Percentiles rank a stretch among this genome's conserved stretches.
These are phyloP conservation scores for Temnothorax rugatulus DNA, from an alignment of 2,888 invertebrate species.

Conservation along the genomic window DNA sequence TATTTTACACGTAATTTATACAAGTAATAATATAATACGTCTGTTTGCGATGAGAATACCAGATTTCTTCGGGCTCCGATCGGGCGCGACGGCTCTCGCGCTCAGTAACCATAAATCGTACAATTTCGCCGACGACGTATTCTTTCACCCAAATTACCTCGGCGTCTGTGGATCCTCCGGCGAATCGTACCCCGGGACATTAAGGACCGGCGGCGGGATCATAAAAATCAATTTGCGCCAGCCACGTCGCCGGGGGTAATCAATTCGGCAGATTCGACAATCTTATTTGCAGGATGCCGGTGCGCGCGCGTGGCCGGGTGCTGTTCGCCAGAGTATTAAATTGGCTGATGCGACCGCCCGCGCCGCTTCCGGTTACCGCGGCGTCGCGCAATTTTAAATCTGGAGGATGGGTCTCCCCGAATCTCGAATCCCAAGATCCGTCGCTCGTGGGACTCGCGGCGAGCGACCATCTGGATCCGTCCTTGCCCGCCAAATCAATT, in stretches of 20 bases:
- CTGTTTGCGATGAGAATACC: background rate
- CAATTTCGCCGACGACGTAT: slow-evolving; percentile 51
- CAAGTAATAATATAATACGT: background rate
- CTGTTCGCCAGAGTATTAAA: slow-evolving; percentile 57
- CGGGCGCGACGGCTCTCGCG: background rate
- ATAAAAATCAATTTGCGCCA: slow-evolving; percentile 62
- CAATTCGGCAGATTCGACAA: slow-evolving; percentile 49
- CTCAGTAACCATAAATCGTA: slow-evolving; percentile 42
- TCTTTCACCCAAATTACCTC: slow-evolving; percentile 49
- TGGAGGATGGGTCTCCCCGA: background rate
- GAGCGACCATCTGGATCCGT: slow-evolving; percentile 51
- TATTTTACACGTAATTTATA: background rate
- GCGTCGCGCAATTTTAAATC: slow-evolving; percentile 38
- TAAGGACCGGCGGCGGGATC: slow-evolving; percentile 34
- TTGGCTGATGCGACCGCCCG: slow-evolving; percentile 54
- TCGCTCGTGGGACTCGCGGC: slow-evolving; percentile 22
- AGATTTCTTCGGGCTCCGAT: background rate
- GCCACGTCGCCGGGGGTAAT: slow-evolving; percentile 45
- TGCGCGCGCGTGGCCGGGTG: background rate
- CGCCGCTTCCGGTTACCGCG: slow-evolving; percentile 9
- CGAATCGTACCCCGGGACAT: slow-evolving; percentile 45
- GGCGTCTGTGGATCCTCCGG: slow-evolving; percentile 41
- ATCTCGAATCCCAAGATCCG: slow-evolving; percentile 6
- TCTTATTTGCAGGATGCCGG: slow-evolving; percentile 49
- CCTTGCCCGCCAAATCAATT: slow-evolving; percentile 74